A percentile compares a stretch with the other conserved stretches of the same genome.
Conservation (phyloP, 2,888 invertebrate genomes). For the Syritta pipiens region DNA sequence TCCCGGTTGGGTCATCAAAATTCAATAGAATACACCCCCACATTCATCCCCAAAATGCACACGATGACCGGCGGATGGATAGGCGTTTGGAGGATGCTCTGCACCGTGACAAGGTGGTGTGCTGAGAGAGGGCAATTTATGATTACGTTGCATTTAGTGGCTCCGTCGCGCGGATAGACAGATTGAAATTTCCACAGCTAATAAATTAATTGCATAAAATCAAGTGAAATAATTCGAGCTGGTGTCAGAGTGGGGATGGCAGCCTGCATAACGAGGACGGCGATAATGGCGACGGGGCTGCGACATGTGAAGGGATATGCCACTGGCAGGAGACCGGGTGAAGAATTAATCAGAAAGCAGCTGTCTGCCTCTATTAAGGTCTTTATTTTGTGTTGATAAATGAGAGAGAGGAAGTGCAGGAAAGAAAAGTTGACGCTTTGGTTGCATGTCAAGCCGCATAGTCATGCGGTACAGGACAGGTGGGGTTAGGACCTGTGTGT, state of each 20-base stretch:
- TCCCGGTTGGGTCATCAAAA: conserved; percentile 49
- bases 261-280: conserved; percentile 30
- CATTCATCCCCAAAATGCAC: too few relatives aligned
- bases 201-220: conserved; percentile 70
- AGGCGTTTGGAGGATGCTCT: neutral
- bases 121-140: conserved; percentile 31
- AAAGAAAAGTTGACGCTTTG: neutral
- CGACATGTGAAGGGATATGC: too few relatives aligned
- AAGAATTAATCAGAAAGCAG: conserved; percentile 35
- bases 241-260: neutral
- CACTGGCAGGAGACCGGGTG: neutral
- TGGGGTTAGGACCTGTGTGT: neutral
- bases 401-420: conserved; percentile 10
- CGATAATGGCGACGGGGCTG: conserved; percentile 16
- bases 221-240: conserved; percentile 53
- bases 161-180: conserved; percentile 19
- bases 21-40: conserved; percentile 35
- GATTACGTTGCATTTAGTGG: conserved; percentile 27
- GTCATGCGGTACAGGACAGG: neutral
- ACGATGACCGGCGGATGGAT: neutral
- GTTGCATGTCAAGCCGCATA: conserved; percentile 24
- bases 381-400: conserved; percentile 33
- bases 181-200: conserved; percentile 72
- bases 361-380: conserved; percentile 47
- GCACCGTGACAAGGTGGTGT: neutral